Percentiles rank a stretch among this genome's conserved stretches.
phyloP scores from a whole-genome alignment of 2,113 vertebrate genomes.

The Taxidea taxus region DNA sequence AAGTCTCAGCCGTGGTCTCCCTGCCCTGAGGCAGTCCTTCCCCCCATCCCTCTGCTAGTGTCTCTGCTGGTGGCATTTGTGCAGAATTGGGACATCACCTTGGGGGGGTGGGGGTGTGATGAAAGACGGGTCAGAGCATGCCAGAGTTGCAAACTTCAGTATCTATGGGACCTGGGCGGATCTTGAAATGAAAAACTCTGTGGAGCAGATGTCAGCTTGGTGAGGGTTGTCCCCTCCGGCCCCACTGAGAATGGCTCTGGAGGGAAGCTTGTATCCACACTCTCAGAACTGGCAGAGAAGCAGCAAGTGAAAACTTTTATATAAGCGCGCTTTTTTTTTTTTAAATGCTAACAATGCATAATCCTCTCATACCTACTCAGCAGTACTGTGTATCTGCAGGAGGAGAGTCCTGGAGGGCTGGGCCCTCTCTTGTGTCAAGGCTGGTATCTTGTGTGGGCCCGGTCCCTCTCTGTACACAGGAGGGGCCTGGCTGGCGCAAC shows the following conservation, averaged over 20 bases:
- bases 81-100: neutral
- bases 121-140: neutral
- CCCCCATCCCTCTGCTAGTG: fast-evolving
- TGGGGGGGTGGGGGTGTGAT: fast-evolving
- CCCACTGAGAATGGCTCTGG: neutral
- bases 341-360: neutral
- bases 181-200: neutral
- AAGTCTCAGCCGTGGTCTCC: neutral
- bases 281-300: neutral
- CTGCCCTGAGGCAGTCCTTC: neutral
- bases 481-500: fast-evolving
- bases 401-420: fast-evolving
- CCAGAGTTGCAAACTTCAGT: neutral
- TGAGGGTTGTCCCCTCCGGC: neutral
- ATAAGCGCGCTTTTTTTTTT: neutral
- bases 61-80: neutral
- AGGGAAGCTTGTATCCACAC: neutral
- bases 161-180: neutral
- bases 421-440: neutral
- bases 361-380: neutral
- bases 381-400: neutral
- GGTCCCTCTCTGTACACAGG: neutral
- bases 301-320: neutral
- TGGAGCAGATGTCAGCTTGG: neutral
- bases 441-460: no score